These are phyloP conservation scores for Lacerta bilineata DNA, from an alignment of 2,797 vertebrate genomes.

Conservation along the genomic window DNA sequence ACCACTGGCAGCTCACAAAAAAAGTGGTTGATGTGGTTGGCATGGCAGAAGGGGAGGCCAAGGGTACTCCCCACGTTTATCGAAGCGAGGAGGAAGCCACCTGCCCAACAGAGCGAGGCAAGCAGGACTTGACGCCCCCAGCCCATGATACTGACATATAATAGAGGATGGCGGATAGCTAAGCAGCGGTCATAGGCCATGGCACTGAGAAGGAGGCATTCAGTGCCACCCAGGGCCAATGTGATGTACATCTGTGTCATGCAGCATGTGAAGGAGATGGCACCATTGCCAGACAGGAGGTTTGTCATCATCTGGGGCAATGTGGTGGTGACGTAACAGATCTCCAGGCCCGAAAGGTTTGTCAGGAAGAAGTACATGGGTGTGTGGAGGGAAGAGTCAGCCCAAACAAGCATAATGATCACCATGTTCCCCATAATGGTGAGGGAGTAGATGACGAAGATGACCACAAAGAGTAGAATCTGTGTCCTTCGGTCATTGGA, in stretches of 20 bases:
- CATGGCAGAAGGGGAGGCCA: rapidly evolving
- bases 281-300: not conserved
- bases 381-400: not conserved
- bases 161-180: slow-evolving; percentile 39
- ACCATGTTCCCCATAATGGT: slow-evolving; percentile 5
- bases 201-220: slow-evolving; percentile 52
- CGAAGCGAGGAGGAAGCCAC: not conserved
- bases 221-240: slow-evolving; percentile 47
- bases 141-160: not conserved
- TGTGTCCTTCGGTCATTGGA: not conserved
- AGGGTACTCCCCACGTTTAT: not conserved
- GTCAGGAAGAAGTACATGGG: slow-evolving; percentile 28
- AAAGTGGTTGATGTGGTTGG: slow-evolving; percentile 6
- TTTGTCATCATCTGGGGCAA: slow-evolving; percentile 52
- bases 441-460: not conserved
- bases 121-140: not conserved
- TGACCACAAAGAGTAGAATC: slow-evolving; percentile 14
- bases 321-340: slow-evolving; percentile 31
- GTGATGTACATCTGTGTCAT: slow-evolving; percentile 54
- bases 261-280: slow-evolving; percentile 42
- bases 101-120: not conserved
- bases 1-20: not conserved
- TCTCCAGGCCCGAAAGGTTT: not conserved
- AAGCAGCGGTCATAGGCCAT: slow-evolving; percentile 51
- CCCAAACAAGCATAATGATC: not conserved